Base-by-base conservation (phyloP, 2,888 invertebrate genomes). In the Melinopterus prodromus region DNA sequence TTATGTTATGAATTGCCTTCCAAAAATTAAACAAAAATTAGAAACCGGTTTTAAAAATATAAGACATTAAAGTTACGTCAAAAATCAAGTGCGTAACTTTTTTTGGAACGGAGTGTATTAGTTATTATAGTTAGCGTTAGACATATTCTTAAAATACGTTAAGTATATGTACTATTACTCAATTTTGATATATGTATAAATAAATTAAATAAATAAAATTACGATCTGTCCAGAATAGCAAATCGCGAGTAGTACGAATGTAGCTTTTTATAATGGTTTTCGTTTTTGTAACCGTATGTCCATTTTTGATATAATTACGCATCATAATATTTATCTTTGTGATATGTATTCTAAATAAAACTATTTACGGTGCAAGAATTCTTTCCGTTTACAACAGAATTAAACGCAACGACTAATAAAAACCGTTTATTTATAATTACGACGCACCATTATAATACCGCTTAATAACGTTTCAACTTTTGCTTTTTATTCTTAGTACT, bases 231-330 rank as follows among this genome's bases (percentile, higher is more conserved):
- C 87, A 88, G 53, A 53, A 53, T 53, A 53, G 53, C 53, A 12
- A 53, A 79, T 82, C 84, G 37, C 74, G n/a, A 83, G 75, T 80
- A 83, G 83, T 86, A 86, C 86, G 83, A 83, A 85, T 84, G 87
- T 89, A 89, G 88, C 88, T 89, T 88, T 88, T 88, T 89, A 88
- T 88, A 88, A 87, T 88, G 84, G 87, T 88, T 88, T 88, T 87
- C n/a, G n/a, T 85, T 88, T 79, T 84, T 85, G 86, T 87, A 86
- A 53, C 2, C 53, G 53, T 3, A 84, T 87, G 87, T 87, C 87
- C 86, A 86, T 85, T 87, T 88, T 87, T 88, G 86, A 87, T 86
- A 87, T 86, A 86, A 86, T 88, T 86, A 86, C 87, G 87, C 87
- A 86, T 53, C 53, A 53, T 88, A 86, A 87, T 88, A 87, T 87